A percentile compares a stretch with the other conserved stretches of the same genome.
phyloP scores from a whole-genome alignment of 35 echinoderm and acorn worm species.

The Strongylocentrotus purpuratus region DNA sequence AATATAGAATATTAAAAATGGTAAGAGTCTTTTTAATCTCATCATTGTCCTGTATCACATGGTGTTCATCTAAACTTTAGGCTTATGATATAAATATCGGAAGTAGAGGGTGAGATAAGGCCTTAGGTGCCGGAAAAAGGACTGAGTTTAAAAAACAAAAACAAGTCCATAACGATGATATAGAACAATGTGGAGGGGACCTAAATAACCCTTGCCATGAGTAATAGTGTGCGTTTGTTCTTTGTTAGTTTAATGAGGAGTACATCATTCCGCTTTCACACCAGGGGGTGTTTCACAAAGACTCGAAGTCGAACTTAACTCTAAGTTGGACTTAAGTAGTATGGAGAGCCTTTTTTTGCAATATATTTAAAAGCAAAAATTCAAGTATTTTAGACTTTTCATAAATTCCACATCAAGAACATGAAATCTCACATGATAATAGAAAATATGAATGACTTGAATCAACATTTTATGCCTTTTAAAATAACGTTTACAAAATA shows the following conservation, averaged over 20 bases:
- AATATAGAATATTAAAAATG: neutral
- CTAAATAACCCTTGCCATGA: neutral
- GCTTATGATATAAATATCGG: neutral
- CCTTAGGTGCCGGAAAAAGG: slow-evolving; percentile 20
- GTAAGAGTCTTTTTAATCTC: neutral
- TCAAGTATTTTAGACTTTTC: too few species aligned
- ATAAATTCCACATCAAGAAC: too few species aligned
- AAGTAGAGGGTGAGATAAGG: slow-evolving; percentile 1
- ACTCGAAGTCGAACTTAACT: too few species aligned
- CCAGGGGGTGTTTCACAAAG: too few species aligned
- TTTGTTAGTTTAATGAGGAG: slow-evolving; percentile 13
- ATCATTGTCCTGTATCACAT: neutral
- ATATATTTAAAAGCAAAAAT: too few species aligned
- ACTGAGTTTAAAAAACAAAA: slow-evolving; percentile 33
- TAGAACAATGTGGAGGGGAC: slow-evolving; percentile 6
- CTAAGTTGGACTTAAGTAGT: too few species aligned
- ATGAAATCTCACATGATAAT: too few species aligned
- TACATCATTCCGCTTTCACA: neutral
- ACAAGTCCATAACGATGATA: slow-evolving; percentile 26
- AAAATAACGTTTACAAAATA: too few species aligned
- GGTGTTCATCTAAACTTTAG: neutral
- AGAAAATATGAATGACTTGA: too few species aligned
- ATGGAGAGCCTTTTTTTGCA: too few species aligned
- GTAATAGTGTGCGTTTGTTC: neutral
- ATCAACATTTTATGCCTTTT: too few species aligned